Evolutionary conservation across 2,888 invertebrate species (phyloP), one percentile per base, ranked within the genome.

Genomic region (Gerosis bhagava): DNA sequence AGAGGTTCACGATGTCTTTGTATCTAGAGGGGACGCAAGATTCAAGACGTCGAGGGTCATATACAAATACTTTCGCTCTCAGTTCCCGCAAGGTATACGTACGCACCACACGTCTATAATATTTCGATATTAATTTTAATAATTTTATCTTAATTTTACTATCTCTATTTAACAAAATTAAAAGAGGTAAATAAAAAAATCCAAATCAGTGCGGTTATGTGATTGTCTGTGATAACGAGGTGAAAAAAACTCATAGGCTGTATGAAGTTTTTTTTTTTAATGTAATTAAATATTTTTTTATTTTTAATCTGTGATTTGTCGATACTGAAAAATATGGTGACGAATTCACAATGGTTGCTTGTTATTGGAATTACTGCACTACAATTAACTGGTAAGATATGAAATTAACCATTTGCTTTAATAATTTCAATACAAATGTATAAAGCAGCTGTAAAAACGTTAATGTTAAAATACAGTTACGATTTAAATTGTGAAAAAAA

Each of bases 41-140:
- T 52, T 53, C 37, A 37, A 29, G 17, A 21, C 25, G 32, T 6
- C 53, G 57, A 61, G 62, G 60, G 60, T 58, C 62, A 61, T 62
- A 59, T 65, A 59, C 60, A 48, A 51, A 60, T 63, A 84, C 86
- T 87, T 83, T 87, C 84, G 77, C 83, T 68, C 59, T 69, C 78
- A 87, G 84, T 84, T 54, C 60, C 57, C 63, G 63, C 56, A 67
- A 59, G 57, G 62, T 59, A 61, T 57, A 76, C 73, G 70, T 65
- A 66, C 67, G 67, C 60, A 54, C 35, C 54, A 67, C 73, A 77
- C 81, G 79, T 61, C 36, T 57, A 51, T 51, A 49, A 54, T 43
- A 49, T 52, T 47, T 53, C 19, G 6, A 11, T 8, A 17, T 31
- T 22, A 24, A 15, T 16, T 25, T 24, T 3, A 19, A 19, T 3